Evolutionary conservation across 1,140 invertebrate genomes (phyloP), one percentile per base, ranked within the genome.

Genomic region (Camponotus vicinus): DNA sequence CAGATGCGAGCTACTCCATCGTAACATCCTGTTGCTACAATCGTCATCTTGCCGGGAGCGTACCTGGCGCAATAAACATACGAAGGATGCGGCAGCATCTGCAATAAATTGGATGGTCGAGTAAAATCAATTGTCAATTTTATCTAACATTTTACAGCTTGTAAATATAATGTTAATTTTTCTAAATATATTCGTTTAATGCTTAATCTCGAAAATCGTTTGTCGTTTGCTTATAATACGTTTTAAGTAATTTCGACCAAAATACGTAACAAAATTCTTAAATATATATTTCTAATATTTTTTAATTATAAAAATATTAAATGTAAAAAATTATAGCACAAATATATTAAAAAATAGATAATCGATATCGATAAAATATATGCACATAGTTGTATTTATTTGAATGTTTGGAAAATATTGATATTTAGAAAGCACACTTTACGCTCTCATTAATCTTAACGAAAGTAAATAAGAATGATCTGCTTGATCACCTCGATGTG

Each of bases 1-100:
- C 97, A 97, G 18, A 97, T 93, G 75, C 97, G 93, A 6, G 97
- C 93, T 2, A 96, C 92, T 80, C 95, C 94, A 92, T 97, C 97
- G 91, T 96, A 97, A 88, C 97, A 96, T 11, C 96, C 97, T 3
- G 96, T 97, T 4, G 95, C 95, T 2, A 97, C 90, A 34, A 96
- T 92, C 27, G 88, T 91, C 40, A 93, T 87, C 8, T 95, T 92
- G 42, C 92, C 90, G 13, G 95, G 95, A 76, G 96, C 94, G 87
- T 96, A 97, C 94, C 96, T 95, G 2, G 96, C 96, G 78, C 94
- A 95, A 86, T 97, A 97, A 8, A 97, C 96, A 93, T 96, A 97
- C 1, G 96, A 96, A 18, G 97, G 97, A 93, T 97, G 97, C 32
- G 96, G 95, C 59, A 97, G 91, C 77, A 96, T 93, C 94, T 96